These are phyloP conservation scores for Nymphicus hollandicus DNA, from an alignment of 2,113 vertebrate species.

Conservation along the genomic window DNA sequence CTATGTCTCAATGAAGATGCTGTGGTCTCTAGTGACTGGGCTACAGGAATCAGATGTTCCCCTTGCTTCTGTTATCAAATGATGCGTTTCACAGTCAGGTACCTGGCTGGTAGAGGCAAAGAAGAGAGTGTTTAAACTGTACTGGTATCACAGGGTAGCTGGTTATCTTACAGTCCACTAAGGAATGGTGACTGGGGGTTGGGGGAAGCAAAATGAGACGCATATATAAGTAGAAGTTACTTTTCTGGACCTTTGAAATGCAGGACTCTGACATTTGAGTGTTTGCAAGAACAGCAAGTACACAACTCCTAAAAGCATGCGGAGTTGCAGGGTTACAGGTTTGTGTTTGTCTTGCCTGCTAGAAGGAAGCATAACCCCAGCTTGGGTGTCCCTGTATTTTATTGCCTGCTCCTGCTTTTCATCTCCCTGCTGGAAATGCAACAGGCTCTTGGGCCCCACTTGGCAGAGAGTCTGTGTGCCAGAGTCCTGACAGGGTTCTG, in stretches of 20 bases:
- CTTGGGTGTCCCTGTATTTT: fast-evolving
- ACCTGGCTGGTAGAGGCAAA: fast-evolving
- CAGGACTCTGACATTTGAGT: not conserved
- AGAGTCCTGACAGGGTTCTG: not conserved
- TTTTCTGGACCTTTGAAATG: not conserved
- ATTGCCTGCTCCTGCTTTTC: fast-evolving
- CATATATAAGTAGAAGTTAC: not conserved
- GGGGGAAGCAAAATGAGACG: not conserved
- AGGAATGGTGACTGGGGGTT: not conserved
- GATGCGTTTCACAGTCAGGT: fast-evolving
- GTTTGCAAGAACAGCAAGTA: not conserved
- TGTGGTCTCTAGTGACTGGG: not conserved
- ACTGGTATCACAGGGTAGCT: not conserved
- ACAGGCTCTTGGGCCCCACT: not conserved
- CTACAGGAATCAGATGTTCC: fast-evolving
- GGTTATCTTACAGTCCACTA: not conserved
- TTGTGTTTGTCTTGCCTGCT: not conserved
- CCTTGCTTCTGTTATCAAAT: not conserved
- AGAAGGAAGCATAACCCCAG: not conserved
- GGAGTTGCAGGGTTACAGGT: not conserved
- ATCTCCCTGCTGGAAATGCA: fast-evolving
- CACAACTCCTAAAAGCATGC: not conserved
- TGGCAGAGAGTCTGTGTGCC: not conserved
- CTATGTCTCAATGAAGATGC: not conserved
- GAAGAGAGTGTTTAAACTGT: not conserved